Evolutionary conservation across 2,888 invertebrate genomes (phyloP), one percentile per base, ranked within the genome.

Genomic region (Anaspis maculata): DNA sequence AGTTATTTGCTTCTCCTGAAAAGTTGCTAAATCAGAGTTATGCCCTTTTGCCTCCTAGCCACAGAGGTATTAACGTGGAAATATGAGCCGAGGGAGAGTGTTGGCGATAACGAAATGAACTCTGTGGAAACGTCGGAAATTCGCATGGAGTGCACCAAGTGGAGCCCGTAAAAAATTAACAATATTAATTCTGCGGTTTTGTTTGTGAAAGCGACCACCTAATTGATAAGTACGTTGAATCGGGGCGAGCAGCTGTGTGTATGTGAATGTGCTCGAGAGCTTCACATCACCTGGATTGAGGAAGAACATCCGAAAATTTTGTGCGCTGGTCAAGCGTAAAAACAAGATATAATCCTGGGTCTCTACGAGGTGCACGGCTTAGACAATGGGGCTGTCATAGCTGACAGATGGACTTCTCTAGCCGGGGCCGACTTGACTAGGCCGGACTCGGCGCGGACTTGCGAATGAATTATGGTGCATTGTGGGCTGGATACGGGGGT

Each of bases 391-490:
- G 42, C 48, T 49, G 51, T 50, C 52, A 50, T 44, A 42, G 40
- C 43, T 49, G 48, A 54, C 49, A 52, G 49, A 52, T 51, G 48
- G 49, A 52, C 49, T 44, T 45, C 48, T 51, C 46, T 46, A 44
- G 44, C 41, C 48, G 42, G 50, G 46, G n/a, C n/a, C n/a, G n/a
- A 44, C 43, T 41, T 37, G 32, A 39, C 39, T 37, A 37, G 46
- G 39, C 35, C 37, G 32, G 36, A 36, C 35, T 28, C 27, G 42
- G 41, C 37, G 32, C 39, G 39, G 40, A 40, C 41, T 45, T 49
- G 42, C 46, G 44, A 45, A 48, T 46, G 51, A 51, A 49, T 51
- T 48, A 49, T 46, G n/a, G 45, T 44, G 25, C 29, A 13, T 34
- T 34, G 34, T 34, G 30, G 34, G 30, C 34, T 26, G 42, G 41